Evolutionary conservation across 64 coral and sea anemone species (phyloP), one percentile per base, ranked within the genome.

Genomic region (Astreopora myriophthalma): DNA sequence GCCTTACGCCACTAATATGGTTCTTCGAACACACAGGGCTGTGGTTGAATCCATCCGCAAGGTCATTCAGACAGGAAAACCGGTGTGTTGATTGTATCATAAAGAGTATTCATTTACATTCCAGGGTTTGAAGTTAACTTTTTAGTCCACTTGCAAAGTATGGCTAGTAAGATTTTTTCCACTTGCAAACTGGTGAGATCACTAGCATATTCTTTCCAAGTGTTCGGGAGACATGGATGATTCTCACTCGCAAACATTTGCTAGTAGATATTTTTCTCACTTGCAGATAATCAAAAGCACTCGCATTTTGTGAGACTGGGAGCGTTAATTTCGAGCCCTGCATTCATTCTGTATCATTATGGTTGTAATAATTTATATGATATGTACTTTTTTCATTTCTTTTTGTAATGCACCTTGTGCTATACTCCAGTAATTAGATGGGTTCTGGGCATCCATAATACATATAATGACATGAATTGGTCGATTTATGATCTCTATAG

Each of bases 31-130:
- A 81, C 49, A 79, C 10, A 90, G 80, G 26, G 17, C 63, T 81
- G 88, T 90, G 55, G 73, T 90, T 82, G 88, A 71, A 72, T 79
- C 88, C 10, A 67, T 89, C 9, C 60, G 73, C 73, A 89, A 77
- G 39, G 87, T 89, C 26, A 42, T 77, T 67, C 48, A 89, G 73
- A 89, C 73, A 20, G 87, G 87, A 89, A 76, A 76, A 60, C 86
- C 86, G 48, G 86, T 88, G 34, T 75, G 86, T 88, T 57, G 49
- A 55, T 55, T 55, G 49, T 55, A 55, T 55, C 49, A 55, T 55
- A 55, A 55, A 55, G 27, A 62, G 32, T 60, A 23, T 27, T 69
- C 49, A 55, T 55, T 55, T 55, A 55, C 49, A 55, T 55, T 44
- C 40, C 74, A 80, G 76, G 76, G 48, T 46, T 80, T 46, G 48